phyloP scores from a whole-genome alignment of 1,140 invertebrate genomes.

The Trinorchestia longiramus region DNA sequence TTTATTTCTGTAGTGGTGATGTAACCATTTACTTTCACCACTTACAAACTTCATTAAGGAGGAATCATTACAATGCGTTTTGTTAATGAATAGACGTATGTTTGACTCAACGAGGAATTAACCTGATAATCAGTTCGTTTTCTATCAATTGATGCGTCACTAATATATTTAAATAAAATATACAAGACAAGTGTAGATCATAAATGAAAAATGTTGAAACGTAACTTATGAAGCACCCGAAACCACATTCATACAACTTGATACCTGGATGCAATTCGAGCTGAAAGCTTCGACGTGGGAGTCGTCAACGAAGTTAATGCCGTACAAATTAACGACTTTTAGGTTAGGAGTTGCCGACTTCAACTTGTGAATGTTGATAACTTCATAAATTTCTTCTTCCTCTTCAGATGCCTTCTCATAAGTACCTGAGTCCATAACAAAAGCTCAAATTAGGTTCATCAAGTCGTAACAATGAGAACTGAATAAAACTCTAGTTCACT shows the following conservation, averaged over 20 bases:
- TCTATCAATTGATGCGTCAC: no score
- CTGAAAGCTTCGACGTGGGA: conserved; percentile 98
- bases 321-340: conserved; percentile 94
- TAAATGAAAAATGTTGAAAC: neutral
- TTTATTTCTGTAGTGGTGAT: no score
- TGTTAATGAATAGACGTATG: no score
- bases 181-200: no score
- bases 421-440: conserved; percentile 78
- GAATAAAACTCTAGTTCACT: no score
- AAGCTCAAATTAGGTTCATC: neutral
- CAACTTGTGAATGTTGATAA: conserved; percentile 98
- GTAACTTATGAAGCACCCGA: neutral
- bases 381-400: conserved; percentile 99
- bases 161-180: no score
- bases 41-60: no score
- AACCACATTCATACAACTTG: neutral
- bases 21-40: no score
- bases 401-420: conserved; percentile 99
- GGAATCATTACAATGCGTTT: no score
- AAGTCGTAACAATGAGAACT: no score
- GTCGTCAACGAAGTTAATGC: conserved; percentile 98
- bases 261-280: conserved; percentile 88
- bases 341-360: conserved; percentile 97
- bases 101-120: no score
- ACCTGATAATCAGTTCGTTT: no score